Evolutionary conservation across 1,140 invertebrate species (phyloP).

Genomic region (Ceratosolen fusciceps): DNA sequence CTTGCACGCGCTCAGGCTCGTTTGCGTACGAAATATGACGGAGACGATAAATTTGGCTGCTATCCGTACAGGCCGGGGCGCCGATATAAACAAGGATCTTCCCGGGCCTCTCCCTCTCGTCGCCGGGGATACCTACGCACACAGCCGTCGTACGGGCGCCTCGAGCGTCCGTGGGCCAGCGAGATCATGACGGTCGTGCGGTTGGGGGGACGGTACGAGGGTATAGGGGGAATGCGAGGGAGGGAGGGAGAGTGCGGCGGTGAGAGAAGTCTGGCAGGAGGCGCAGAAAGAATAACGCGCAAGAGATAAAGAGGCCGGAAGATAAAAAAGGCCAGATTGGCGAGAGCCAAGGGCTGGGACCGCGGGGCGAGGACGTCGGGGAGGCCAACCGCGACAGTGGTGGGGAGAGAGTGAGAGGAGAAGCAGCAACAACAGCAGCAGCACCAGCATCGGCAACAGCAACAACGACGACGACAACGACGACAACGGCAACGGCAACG

Average conservation of each 20-base stretch:
- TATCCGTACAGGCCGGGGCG: constrained; percentile 5
- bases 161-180: not conserved
- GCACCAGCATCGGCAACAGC: too few relatives aligned
- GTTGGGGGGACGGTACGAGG: not conserved
- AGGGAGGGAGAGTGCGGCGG: too few relatives aligned
- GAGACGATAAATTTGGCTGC: constrained; percentile 45
- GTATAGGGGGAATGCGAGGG: not conserved
- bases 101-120: not conserved
- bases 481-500: constrained; percentile 27
- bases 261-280: constrained; percentile 5
- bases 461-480: too few relatives aligned
- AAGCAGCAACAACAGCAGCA: too few relatives aligned
- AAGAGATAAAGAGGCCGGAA: constrained; percentile 38
- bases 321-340: constrained; percentile 31
- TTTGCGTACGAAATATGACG: constrained; percentile 54
- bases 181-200: too few relatives aligned
- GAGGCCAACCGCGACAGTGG: not conserved
- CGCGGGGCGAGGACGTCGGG: not conserved
- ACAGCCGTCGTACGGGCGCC: not conserved
- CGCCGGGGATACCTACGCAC: not conserved
- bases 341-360: not conserved
- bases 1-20: constrained; percentile 39
- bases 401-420: not conserved
- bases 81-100: constrained; percentile 32
- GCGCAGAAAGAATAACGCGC: not conserved